Base-by-base conservation (phyloP, 2,797 vertebrate genomes). In the Sebastes itinus region DNA sequence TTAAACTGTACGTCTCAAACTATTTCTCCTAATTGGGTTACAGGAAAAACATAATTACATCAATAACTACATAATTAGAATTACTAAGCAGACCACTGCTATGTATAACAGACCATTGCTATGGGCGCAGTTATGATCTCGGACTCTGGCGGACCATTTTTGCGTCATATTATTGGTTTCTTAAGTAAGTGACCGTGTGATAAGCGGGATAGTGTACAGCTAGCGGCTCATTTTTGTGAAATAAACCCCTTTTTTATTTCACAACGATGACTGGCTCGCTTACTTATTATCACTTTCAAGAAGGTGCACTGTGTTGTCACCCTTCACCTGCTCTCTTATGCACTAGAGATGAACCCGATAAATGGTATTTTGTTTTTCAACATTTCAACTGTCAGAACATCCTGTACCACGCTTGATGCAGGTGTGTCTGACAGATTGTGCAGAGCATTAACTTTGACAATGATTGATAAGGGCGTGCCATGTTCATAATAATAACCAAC, bases 121-220 rank as follows among this genome's bases (percentile, higher is more conserved):
- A 9, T 49, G 46, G 18, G 18, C 46, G 18, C 46, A 49, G 46
- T 20, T 49, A 20, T 49, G 46, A 46, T 46, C 16, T 46, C 16
- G 42, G 0, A 46, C 42, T 46, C 42, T 18, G 38, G 14, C 3
- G 7, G 42, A 20, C 46, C 7, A 20, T 20, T 49, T 49, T 49
- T 49, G 46, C 0, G 46, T 49, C 46, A 49, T 49, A 49, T 49
- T 49, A 49, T 49, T 49, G 16, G 46, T 49, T 49, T 20, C 46
- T 49, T 20, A 4, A 49, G 18, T 49, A 2, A 49, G 46, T 20
- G 3, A 0, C 7, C 0, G 18, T 49, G 46, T 49, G 0, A 49
- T 49, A 49, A 49, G 18, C 18, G 46, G 16, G 42, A 49, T 49
- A 49, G 18, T 49, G 46, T 20, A 0, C 46, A 20, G 46, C 46